Base-by-base conservation (phyloP, 2,888 invertebrate genomes). In the Agrilus cyanescens region DNA sequence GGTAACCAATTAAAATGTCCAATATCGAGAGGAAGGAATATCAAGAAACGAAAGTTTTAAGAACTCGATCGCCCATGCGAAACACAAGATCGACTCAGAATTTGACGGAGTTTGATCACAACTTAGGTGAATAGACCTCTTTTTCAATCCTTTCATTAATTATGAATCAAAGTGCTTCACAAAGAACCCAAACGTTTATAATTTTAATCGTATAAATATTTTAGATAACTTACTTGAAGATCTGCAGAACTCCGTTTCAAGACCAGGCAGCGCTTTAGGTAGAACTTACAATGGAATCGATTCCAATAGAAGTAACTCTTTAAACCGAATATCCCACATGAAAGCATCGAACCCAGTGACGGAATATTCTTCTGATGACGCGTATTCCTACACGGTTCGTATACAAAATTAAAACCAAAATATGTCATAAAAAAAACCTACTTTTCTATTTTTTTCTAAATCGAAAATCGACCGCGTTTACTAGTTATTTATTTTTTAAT, bases 171-270 rank as follows among this genome's bases (percentile, higher is more conserved):
- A 5, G 12, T 6, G 10, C 7, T 13, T 4, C 12, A 2, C 6
- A 14, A 3, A 32, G 32, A 8, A 25, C 13, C 10, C 12, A 35
- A 33, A 7, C 18, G 12, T 8, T 34, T 5, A 7, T 5, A 15
- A 8, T 34, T n/a, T n/a, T n/a, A n/a, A n/a, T n/a, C n/a, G 12
- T 14, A 18, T 16, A 31, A 13, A 13, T 29, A 18, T 53, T 54
- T 12, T 50, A 65, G 68, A 67, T 58, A 55, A 66, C 51, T 50
- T 68, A 36, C 50, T 68, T 39, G 66, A 67, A 55, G 68, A 68
- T 49, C 55, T 68, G 10, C 68, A 68, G 52, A 67, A 60, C 46
- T 66, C 68, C 2, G 66, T 68, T 7, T 59, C 64, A 2, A 56
- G 65, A 12, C 64, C 67, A 13, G 59, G 60, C 7, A 62, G 63